These are phyloP conservation scores for Leptopterna dolabrata DNA, from an alignment of 2,888 invertebrate genomes.

Conservation along the genomic window DNA sequence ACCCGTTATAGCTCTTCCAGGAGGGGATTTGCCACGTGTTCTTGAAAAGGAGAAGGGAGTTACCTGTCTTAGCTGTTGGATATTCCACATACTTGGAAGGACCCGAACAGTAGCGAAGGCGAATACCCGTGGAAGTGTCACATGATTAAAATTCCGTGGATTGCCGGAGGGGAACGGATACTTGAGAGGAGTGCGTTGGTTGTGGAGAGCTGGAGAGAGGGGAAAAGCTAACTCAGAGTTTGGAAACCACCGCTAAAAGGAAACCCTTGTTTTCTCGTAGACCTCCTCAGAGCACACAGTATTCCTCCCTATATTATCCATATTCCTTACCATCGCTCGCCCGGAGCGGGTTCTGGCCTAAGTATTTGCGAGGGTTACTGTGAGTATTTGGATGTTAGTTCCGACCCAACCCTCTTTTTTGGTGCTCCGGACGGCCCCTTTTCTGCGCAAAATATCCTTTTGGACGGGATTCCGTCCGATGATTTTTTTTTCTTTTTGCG, in stretches of 20 bases:
- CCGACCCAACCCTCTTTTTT: neutral
- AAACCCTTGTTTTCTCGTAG: constrained; percentile 41
- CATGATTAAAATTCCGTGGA: constrained; percentile 31
- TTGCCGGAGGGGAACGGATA: neutral
- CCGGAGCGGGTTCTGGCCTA: neutral
- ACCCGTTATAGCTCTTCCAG: neutral
- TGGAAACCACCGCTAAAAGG: constrained; percentile 31
- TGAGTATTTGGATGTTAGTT: constrained; percentile 9
- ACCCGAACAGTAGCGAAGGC: neutral
- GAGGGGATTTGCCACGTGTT: neutral
- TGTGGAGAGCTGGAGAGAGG: neutral
- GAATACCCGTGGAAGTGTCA: constrained; percentile 21
- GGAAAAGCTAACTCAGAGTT: constrained; percentile 2
- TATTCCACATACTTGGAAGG: neutral
- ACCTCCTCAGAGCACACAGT: neutral
- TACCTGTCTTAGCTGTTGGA: neutral
- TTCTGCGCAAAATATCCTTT: constrained; percentile 1
- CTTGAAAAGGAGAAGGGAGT: neutral
- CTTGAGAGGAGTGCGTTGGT: neutral
- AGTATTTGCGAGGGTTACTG: constrained; percentile 22
- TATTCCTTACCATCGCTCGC: neutral
- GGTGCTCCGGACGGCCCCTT: neutral
- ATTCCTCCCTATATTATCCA: constrained; percentile 31
- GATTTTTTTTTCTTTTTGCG: neutral
- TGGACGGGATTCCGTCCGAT: neutral